A percentile compares a stretch with the other conserved stretches of the same genome.
Conservation (phyloP, 2,113 vertebrate species). For the Dromaius novaehollandiae region DNA sequence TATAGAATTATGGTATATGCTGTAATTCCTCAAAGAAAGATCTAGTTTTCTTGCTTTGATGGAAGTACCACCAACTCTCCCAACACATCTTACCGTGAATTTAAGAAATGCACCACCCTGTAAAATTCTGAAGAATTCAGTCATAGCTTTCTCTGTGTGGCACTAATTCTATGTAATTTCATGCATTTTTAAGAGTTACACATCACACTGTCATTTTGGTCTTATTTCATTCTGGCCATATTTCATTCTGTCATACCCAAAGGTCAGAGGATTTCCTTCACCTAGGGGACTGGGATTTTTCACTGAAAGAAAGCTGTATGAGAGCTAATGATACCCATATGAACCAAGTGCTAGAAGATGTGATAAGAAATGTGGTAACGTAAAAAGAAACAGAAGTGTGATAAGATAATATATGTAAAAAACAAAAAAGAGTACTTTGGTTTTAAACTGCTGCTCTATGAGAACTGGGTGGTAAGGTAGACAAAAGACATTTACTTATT, state of each 20-base stretch:
- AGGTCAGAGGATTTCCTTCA: background rate
- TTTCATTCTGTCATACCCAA: background rate
- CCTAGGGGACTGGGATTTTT: background rate
- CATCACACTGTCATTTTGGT: background rate
- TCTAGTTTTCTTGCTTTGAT: background rate
- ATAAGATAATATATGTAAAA: background rate
- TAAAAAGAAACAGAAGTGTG: background rate
- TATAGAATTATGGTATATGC: background rate
- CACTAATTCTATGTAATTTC: background rate
- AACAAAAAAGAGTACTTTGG: background rate
- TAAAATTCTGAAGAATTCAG: background rate
- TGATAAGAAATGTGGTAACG: background rate
- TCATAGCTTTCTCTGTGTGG: background rate
- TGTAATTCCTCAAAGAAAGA: background rate
- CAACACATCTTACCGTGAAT: background rate
- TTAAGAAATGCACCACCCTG: background rate
- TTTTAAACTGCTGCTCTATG: background rate
- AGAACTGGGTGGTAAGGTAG: background rate
- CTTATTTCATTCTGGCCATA: background rate
- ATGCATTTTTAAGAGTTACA: background rate
- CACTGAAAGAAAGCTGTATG: background rate
- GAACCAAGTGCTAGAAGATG: background rate
- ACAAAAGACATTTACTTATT: background rate
- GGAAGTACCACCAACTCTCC: background rate
- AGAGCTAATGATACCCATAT: fast-evolving